Evolutionary conservation across 1,140 invertebrate species (phyloP), one percentile per base, ranked within the genome.

Genomic region (Halictus rubicundus): DNA sequence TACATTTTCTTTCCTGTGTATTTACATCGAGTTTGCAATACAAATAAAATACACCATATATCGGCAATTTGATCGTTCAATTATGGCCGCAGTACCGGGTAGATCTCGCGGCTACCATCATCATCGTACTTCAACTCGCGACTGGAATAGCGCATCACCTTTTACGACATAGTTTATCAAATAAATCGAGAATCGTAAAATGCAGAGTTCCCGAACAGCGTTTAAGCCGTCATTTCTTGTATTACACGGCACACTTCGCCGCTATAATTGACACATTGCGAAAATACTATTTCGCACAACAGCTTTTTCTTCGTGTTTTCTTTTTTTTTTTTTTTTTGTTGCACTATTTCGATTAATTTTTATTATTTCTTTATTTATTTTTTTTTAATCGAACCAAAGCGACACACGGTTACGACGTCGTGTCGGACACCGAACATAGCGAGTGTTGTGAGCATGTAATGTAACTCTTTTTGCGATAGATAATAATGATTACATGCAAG

Each of bases 241-340:
- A 42, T 39, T 66, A 63, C 66, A 79, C 14, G 73, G 52, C 80
- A 76, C 80, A 77, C 57, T 83, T 39, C 68, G n/a, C 73, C 14
- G 63, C 66, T 80, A 83, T 85, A 83, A 85, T 87, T 87, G 81
- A 78, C 83, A 78, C 27, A 60, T 85, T 73, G 59, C 66, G 70
- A 83, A 80, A 76, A 69, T n/a, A 54, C 66, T 66, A 64, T 77
- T 77, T 72, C 73, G 52, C 69, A 63, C 16, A 76, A 82, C 68
- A 64, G 46, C 42, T n/a, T 27, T 59, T 25, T 59, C 7, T 25
- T 59, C 21, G 10, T 25, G 21, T 59, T 25, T 23, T 59, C 25
- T 59, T 25, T 25, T 23, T 23, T 9, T 8, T 57, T 57, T 57
- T n/a, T 60, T 60, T 61, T 27, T 52, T 54, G 16, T 54, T 54